A percentile compares a stretch with the other conserved stretches of the same genome.
Conservation (phyloP, 2,888 invertebrate species). For the Gnatocerus cornutus region DNA sequence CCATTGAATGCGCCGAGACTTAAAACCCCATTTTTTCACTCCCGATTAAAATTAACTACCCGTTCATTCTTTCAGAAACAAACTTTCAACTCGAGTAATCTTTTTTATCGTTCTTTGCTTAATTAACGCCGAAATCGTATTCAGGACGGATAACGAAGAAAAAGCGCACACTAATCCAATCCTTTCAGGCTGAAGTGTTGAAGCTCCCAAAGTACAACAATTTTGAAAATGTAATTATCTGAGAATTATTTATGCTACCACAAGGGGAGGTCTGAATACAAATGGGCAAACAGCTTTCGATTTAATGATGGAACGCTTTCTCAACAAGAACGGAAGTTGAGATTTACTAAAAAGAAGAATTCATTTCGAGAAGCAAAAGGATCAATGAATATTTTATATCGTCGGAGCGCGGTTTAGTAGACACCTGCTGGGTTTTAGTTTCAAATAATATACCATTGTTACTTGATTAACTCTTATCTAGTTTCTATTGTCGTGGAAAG, state of each 20-base stretch:
- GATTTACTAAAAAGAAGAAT: slow-evolving; percentile 30
- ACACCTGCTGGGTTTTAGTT: slow-evolving; percentile 34
- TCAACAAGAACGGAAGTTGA: slow-evolving; percentile 34
- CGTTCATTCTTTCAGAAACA: slow-evolving; percentile 61
- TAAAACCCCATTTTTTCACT: slow-evolving; percentile 23
- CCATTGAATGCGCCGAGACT: neutral
- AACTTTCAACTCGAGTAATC: slow-evolving; percentile 62
- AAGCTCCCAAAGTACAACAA: slow-evolving; percentile 61
- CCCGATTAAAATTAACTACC: slow-evolving; percentile 62
- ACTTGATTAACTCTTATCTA: slow-evolving; percentile 48
- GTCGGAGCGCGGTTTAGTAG: slow-evolving; percentile 34
- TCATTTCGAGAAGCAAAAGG: slow-evolving; percentile 30
- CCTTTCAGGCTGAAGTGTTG: slow-evolving; percentile 60
- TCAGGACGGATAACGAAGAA: slow-evolving; percentile 61
- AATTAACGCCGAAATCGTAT: slow-evolving; percentile 64
- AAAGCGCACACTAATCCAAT: slow-evolving; percentile 60
- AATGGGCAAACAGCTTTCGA: slow-evolving; percentile 44
- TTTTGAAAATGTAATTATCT: slow-evolving; percentile 60
- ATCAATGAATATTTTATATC: slow-evolving; percentile 47
- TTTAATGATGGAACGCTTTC: slow-evolving; percentile 40
- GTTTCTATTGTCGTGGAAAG: slow-evolving; percentile 35
- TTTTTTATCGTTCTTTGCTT: slow-evolving; percentile 63
- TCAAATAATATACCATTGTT: slow-evolving; percentile 44
- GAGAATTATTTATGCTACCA: slow-evolving; percentile 58
- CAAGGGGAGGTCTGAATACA: slow-evolving; percentile 49